Evolutionary conservation across 2,888 invertebrate genomes (phyloP), one percentile per base, ranked within the genome.

Genomic region (Eremobia ochroleuca): DNA sequence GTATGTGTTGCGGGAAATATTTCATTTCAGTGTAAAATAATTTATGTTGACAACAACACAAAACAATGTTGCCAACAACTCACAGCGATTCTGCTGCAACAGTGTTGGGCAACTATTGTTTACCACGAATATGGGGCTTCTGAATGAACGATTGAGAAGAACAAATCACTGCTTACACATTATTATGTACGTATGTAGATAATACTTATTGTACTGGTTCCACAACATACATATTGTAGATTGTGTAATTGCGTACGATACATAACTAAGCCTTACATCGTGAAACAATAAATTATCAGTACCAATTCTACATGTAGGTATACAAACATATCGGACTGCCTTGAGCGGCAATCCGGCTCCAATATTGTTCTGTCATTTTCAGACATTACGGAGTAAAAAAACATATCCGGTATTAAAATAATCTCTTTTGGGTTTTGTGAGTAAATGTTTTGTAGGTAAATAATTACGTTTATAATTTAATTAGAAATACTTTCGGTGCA

Each of bases 351-450:
- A 82, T 85, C 87, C 40, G 37, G 34, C 70, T 74, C 65, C 78
- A 73, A 85, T 88, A 80, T 88, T 77, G 58, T 81, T 66, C 62
- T 86, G 87, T 87, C 82, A 88, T 79, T 80, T 79, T 58, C 88
- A 88, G 76, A 77, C 59, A 74, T 71, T 73, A 67, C 40, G 49
- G 43, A 61, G 67, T 31, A 77, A 69, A 77, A 76, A 69, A 21
- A 34, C 31, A 34, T 64, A 71, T 67, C 58, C 65, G 72, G 74
- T 64, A 73, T 66, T 65, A n/a, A 79, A 75, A 72, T 66, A 77
- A 73, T 71, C 9, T 74, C 37, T 73, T 62, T 61, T 52, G 18
- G 59, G 2, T 37, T 28, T 52, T 68, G 46, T 65, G 31, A 70
- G 43, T 72, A 52, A 52, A 55, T n/a, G 67, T 64, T 68, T 73